Percentiles rank a stretch among this genome's conserved stretches.
phyloP scores from a whole-genome alignment of 2,113 vertebrate species.

The Heterotis niloticus region DNA sequence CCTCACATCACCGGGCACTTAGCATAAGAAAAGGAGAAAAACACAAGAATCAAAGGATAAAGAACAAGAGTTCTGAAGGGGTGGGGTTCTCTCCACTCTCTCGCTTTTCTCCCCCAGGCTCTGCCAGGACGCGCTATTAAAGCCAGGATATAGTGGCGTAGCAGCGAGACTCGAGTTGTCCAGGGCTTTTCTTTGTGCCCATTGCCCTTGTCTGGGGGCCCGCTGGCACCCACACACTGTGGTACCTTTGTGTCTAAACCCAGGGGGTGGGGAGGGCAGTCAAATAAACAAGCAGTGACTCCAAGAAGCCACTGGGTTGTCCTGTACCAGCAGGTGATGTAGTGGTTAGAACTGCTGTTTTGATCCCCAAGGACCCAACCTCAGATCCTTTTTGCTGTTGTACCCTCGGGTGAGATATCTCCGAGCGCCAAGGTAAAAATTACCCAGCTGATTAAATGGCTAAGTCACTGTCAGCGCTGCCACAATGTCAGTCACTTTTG shows the following conservation, averaged over 20 bases:
- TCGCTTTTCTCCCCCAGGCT: not conserved
- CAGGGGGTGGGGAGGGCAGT: not conserved
- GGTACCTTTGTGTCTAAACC: slow-evolving; percentile 28
- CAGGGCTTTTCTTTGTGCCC: slow-evolving; percentile 1
- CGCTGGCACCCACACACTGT: slow-evolving; percentile 31
- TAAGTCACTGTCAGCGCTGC: too few species aligned
- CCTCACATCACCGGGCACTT: not conserved
- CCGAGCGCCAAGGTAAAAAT: too few species aligned
- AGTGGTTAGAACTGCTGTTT: too few species aligned
- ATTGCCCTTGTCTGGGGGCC: not conserved
- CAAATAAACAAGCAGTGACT: slow-evolving; percentile 32
- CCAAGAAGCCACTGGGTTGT: slow-evolving; percentile 19
- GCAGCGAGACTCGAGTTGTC: not conserved
- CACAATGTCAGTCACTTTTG: too few species aligned
- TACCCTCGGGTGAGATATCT: too few species aligned
- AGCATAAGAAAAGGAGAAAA: not conserved
- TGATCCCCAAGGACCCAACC: too few species aligned
- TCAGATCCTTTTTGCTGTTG: too few species aligned
- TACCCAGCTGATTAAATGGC: too few species aligned
- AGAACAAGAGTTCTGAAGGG: not conserved
- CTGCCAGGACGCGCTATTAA: not conserved
- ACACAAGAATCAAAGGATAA: not conserved
- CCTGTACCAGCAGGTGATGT: not conserved
- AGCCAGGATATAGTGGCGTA: not conserved
- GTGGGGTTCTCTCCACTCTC: not conserved